Evolutionary conservation across 37 sponge, comb jelly and placozoan species (phyloP).

Genomic region (Haliclona indistincta): DNA sequence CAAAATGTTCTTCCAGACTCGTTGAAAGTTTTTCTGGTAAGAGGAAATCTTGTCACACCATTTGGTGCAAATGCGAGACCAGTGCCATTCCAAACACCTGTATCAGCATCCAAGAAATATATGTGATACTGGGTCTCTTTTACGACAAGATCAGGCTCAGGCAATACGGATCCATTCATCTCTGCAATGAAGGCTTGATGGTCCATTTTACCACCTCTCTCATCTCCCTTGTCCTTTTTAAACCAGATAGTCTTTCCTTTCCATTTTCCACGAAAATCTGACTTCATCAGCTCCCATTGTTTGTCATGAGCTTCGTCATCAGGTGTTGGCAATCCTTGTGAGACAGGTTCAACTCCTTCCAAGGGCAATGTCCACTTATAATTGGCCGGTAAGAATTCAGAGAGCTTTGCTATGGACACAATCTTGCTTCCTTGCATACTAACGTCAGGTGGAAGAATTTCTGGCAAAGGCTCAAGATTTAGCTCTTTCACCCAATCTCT

Average conservation of each 20-base stretch:
- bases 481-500: not conserved
- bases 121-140: not conserved
- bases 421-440: slow-evolving; percentile 9
- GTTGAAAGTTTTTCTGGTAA: no score
- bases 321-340: slow-evolving; percentile 17
- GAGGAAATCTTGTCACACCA: no score
- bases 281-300: not conserved
- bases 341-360: slow-evolving; percentile 13
- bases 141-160: not conserved
- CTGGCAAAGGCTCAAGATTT: not conserved
- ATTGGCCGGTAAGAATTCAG: not conserved
- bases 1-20: no score
- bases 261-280: not conserved
- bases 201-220: not conserved
- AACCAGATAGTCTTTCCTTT: not conserved
- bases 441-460: not conserved
- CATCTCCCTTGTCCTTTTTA: not conserved
- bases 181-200: not conserved
- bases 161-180: not conserved
- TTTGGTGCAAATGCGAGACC: not conserved
- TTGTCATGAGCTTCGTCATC: not conserved
- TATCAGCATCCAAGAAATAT: not conserved
- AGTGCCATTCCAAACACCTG: not conserved
- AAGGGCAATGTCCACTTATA: slow-evolving; percentile 13
- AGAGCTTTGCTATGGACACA: not conserved